These are phyloP conservation scores for Taeniopygia guttata DNA, from an alignment of 2,797 vertebrate species.

Conservation along the genomic window DNA sequence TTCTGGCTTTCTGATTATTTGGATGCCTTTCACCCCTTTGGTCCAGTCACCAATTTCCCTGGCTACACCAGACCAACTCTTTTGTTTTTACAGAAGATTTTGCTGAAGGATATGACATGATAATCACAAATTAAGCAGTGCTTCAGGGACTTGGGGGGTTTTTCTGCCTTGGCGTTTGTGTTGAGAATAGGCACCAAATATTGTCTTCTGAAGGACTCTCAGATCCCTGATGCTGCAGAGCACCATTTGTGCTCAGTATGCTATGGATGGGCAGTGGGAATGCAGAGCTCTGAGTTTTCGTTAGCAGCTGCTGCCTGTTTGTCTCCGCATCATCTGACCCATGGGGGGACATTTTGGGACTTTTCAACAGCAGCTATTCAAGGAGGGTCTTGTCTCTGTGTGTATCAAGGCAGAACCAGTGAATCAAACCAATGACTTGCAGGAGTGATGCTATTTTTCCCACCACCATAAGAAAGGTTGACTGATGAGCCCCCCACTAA, in stretches of 20 bases:
- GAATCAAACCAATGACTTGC: neutral
- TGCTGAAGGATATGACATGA: neutral
- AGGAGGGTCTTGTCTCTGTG: rapidly evolving
- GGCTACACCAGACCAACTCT: neutral
- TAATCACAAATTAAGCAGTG: neutral
- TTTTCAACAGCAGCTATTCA: neutral
- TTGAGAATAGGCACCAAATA: neutral
- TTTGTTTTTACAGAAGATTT: neutral
- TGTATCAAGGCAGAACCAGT: neutral
- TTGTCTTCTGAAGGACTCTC: neutral
- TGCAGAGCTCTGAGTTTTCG: neutral
- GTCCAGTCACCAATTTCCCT: neutral
- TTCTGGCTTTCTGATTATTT: neutral
- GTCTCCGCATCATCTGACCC: neutral
- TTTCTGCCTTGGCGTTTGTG: neutral
- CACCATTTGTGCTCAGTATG: rapidly evolving
- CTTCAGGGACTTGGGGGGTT: rapidly evolving
- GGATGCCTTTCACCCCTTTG: neutral
- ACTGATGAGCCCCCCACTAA: neutral
- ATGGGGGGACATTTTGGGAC: neutral
- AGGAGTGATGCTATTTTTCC: neutral
- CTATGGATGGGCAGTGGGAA: neutral
- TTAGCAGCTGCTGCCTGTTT: neutral
- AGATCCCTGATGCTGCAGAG: neutral
- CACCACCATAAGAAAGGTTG: neutral